Evolutionary conservation across 2,797 vertebrate genomes (phyloP), one percentile per base, ranked within the genome.

Genomic region (Myotis planiceps): DNA sequence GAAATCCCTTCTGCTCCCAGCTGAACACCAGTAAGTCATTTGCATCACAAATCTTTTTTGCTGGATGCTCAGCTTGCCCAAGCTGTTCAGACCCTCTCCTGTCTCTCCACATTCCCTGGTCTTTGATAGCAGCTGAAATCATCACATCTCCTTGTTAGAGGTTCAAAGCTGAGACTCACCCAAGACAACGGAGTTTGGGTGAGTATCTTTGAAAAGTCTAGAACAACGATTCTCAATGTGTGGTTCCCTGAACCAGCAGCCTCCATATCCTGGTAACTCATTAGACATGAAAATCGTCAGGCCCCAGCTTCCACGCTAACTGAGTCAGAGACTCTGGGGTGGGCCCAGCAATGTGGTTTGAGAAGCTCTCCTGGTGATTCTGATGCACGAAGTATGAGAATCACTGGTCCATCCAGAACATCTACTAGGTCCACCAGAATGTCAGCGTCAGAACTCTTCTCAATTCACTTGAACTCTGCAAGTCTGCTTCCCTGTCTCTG

Each of bases 41-140:
- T 97, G 92, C 96, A 98, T 97, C 97, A 94, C 97, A 98, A 97
- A 98, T 97, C 97, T 97, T 74, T 94, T 91, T 19, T 27, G 60
- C 95, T 94, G 95, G 96, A 94, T 95, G 63, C 85, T 83, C 71
- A 84, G 97, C 90, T 90, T 58, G 53, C 86, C 96, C 95, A 94
- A 96, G 89, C 96, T 96, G 96, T 94, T 96, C 74, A 82, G 96
- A 72, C n/a, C 71, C 82, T 88, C 75, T 89, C 51, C 81, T 97
- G 87, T 69, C 94, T 90, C 92, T 47, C 45, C 16, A 16, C 34
- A 3, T 72, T 91, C 89, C 29, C 34, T 25, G 69, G 55, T 79
- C n/a, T 79, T 83, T 80, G 81, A 95, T 79, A 53, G 21, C 71
- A 93, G 78, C 66, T 13, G 55, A 84, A 92, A 97, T 89, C 6